Conservation (phyloP, 1,140 invertebrate genomes). For the Scaptomyza graminum region DNA sequence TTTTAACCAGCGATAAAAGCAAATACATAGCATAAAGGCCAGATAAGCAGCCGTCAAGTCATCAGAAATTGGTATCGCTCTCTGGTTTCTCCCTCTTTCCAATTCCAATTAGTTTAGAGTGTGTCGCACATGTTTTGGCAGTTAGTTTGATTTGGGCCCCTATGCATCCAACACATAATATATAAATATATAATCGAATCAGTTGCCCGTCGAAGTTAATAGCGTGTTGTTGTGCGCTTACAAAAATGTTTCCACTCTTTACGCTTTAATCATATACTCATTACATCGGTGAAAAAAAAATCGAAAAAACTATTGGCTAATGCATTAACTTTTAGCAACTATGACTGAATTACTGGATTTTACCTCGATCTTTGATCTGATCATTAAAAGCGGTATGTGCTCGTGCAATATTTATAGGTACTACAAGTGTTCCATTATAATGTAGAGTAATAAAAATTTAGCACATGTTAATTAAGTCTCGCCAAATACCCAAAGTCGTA, state of each 20-base stretch:
- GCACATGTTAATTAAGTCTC: slow-evolving; percentile 5
- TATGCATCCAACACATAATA: slow-evolving; percentile 22
- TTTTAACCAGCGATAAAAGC: slow-evolving; percentile 36
- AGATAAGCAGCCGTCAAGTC: slow-evolving; percentile 33
- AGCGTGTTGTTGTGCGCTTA: slow-evolving; percentile 9
- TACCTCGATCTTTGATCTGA: slow-evolving; percentile 76
- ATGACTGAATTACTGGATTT: slow-evolving; percentile 69
- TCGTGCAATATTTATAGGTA: not conserved
- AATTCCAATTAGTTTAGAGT: not conserved
- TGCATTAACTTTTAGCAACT: slow-evolving; percentile 8
- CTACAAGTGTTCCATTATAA: not conserved
- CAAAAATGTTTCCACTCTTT: slow-evolving; percentile 22
- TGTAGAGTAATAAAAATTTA: not conserved
- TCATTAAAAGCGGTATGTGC: slow-evolving; percentile 68
- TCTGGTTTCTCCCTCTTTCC: not conserved
- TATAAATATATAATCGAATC: slow-evolving; percentile 18
- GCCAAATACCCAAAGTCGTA: not conserved
- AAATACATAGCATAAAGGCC: slow-evolving; percentile 15
- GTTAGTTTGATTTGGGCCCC: slow-evolving; percentile 8
- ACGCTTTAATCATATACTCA: slow-evolving; percentile 12
- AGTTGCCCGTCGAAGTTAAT: slow-evolving; percentile 17
- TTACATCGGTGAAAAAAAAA: slow-evolving; percentile 11
- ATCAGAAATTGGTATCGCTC: not conserved
- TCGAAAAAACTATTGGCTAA: slow-evolving; percentile 4
- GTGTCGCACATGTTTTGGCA: slow-evolving; percentile 31